phyloP scores from a whole-genome alignment of 2,888 invertebrate genomes.

The Diogma glabrata region DNA sequence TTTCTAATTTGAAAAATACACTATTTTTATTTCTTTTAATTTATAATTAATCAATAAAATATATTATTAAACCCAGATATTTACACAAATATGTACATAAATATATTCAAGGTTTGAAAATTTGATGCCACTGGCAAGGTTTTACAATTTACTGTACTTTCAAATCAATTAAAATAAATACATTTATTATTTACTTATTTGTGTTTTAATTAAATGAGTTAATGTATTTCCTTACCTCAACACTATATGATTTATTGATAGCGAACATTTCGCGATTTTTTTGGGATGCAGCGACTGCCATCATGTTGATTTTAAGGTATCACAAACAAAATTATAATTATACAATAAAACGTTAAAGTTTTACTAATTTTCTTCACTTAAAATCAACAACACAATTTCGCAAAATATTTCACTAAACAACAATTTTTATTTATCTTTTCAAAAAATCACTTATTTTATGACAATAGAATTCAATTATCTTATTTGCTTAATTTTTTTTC shows the following conservation, averaged over 20 bases:
- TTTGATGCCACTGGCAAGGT: slow-evolving; percentile 10
- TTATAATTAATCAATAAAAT: too few species aligned
- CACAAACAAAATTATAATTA: too few species aligned
- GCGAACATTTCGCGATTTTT: slow-evolving; percentile 94
- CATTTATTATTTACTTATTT: too few species aligned
- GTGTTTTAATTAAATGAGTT: neutral
- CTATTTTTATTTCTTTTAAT: too few species aligned
- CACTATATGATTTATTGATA: slow-evolving; percentile 94
- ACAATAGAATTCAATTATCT: slow-evolving; percentile 6
- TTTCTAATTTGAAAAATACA: too few species aligned
- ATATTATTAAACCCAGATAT: too few species aligned
- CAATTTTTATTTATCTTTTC: neutral
- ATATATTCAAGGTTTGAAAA: slow-evolving; percentile 7
- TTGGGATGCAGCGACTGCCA: slow-evolving; percentile 85
- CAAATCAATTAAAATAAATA: too few species aligned
- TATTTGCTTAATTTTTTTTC: slow-evolving; percentile 5
- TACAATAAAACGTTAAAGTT: too few species aligned
- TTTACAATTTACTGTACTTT: slow-evolving; percentile 3
- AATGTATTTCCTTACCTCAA: slow-evolving; percentile 66
- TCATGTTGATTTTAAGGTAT: slow-evolving; percentile 46
- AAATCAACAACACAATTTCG: neutral
- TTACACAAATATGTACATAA: too few species aligned
- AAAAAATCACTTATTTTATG: neutral
- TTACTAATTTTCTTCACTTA: too few species aligned
- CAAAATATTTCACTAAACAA: neutral